Percentiles rank a stretch among this genome's conserved stretches.
Evolutionary conservation across 2,113 vertebrate genomes (phyloP).

Genomic region (Brienomyrus longianalis): DNA sequence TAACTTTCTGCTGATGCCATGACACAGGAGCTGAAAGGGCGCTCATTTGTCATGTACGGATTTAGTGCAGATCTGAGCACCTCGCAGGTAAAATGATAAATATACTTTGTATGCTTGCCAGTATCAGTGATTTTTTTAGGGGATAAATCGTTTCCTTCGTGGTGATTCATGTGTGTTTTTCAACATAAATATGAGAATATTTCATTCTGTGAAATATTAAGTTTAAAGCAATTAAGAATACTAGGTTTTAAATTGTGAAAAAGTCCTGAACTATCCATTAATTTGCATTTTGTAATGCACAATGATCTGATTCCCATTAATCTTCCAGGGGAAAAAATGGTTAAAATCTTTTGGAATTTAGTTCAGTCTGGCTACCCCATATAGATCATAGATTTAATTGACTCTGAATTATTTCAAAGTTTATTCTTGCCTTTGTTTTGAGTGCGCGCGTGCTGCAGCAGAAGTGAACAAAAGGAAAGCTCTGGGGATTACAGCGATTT

Average conservation of each 20-base stretch:
- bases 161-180: not conserved
- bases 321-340: not conserved
- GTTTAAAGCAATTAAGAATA: not conserved
- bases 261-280: not conserved
- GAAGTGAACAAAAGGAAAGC: not conserved
- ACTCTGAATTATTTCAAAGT: not conserved
- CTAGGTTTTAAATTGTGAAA: not conserved
- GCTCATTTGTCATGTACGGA: not conserved
- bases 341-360: not conserved
- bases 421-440: not conserved
- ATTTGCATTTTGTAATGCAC: not conserved
- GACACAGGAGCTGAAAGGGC: not conserved
- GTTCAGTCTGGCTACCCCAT: not conserved
- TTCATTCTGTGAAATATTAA: not conserved
- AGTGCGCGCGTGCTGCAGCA: not conserved
- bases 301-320: not conserved
- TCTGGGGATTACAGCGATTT: not conserved
- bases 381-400: not conserved
- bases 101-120: not conserved
- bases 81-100: not conserved
- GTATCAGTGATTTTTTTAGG: not conserved
- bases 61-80: not conserved
- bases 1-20: not conserved
- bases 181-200: not conserved
- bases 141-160: not conserved